Base-by-base conservation (phyloP, 2,888 invertebrate genomes). In the Ophion obscuratus region DNA sequence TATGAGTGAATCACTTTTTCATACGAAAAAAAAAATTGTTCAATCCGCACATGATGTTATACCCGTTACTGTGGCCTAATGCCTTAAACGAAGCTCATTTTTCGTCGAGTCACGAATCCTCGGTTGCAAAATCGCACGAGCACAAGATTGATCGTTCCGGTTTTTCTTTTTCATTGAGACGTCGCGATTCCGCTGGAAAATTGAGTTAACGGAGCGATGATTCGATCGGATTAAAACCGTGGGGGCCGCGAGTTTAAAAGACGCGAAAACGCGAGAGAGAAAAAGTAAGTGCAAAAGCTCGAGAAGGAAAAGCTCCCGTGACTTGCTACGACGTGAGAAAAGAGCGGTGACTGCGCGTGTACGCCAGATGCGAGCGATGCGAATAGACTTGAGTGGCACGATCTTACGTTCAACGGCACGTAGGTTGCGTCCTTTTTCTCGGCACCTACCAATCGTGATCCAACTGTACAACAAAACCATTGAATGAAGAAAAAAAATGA, bases 151-250 rank as follows among this genome's bases (percentile, higher is more conserved):
- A 93, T 92, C 91, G 92, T 88, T 76, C 82, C 89, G 89, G 90
- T 90, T 90, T 91, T 92, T 91, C n/a, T 70, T 57, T 27, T n/a
- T 36, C n/a, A 24, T 61, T 14, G 66, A 20, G 57, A n/a, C 24
- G 59, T 14, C 64, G 57, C 20, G n/a, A 27, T 44, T 17, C 17
- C 20, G 47, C 11, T 61, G 31, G 71, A 79, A 62, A 79, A 66
- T 74, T 73, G 79, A 85, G 80, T 81, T 67, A 81, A 57, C 59
- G 84, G 87, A 81, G 87, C 88, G 90, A 89, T 88, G 88, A 89
- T 84, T 92, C 88, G 92, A 89, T 89, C 90, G 89, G 90, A 93
- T 93, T 93, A 92, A 93, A 59, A 92, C 92, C 90, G 91, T 93
- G 90, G 90, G 90, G 82, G 85, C 81, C 87, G 84, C 88, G 86